These are phyloP conservation scores for Gibbula magus DNA, from an alignment of 2,888 invertebrate genomes.

Conservation along the genomic window DNA sequence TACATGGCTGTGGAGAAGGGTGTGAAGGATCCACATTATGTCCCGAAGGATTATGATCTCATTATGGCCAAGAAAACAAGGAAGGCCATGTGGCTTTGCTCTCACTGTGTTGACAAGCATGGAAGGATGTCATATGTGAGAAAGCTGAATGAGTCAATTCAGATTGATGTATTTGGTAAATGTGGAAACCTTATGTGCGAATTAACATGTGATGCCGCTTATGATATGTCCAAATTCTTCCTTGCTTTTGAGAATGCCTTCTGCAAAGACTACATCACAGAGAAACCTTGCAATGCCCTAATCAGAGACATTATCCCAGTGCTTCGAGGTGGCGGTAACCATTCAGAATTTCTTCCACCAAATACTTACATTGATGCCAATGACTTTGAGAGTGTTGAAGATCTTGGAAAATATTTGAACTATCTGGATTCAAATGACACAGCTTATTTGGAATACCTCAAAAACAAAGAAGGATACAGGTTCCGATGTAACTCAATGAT, in stretches of 20 bases:
- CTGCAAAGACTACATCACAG: neutral
- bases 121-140: neutral
- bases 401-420: neutral
- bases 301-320: neutral
- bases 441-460: neutral
- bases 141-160: neutral
- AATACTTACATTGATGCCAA: neutral
- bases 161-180: neutral
- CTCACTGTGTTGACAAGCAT: neutral
- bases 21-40: neutral
- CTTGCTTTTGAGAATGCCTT: neutral
- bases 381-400: neutral
- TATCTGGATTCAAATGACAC: conserved; percentile 1
- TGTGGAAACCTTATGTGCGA: neutral
- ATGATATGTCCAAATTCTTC: neutral
- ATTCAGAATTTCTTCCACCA: neutral
- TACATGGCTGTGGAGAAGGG: neutral
- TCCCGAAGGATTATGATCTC: neutral
- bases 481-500: neutral
- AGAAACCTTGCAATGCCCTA: neutral
- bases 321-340: neutral
- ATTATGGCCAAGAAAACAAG: neutral
- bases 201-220: neutral
- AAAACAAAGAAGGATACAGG: conserved; percentile 1
- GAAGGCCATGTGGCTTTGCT: neutral